phyloP scores from a whole-genome alignment of 2,888 invertebrate species.

The Rhamnusium bicolor region DNA sequence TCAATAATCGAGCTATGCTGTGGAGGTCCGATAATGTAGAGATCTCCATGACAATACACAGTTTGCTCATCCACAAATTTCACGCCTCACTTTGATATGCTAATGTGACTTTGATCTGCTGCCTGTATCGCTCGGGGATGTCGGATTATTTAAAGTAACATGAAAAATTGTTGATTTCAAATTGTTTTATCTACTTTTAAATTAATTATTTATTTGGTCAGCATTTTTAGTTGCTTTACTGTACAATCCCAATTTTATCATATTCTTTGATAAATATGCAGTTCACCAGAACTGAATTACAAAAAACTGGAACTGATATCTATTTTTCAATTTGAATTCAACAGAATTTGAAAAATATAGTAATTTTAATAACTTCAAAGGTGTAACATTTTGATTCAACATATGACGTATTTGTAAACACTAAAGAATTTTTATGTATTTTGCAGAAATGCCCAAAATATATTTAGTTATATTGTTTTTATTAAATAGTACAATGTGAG shows the following conservation, averaged over 20 bases:
- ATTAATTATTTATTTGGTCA: neutral
- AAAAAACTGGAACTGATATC: too few relatives aligned
- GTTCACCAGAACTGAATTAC: too few relatives aligned
- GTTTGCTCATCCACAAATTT: constrained; percentile 56
- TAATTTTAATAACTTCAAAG: too few relatives aligned
- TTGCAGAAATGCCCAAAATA: too few relatives aligned
- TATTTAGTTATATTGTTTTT: too few relatives aligned
- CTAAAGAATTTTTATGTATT: too few relatives aligned
- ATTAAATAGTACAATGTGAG: too few relatives aligned
- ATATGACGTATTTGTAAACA: too few relatives aligned
- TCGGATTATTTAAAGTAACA: constrained; percentile 25
- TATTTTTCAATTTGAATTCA: too few relatives aligned
- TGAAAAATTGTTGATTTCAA: constrained; percentile 12
- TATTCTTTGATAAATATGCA: too few relatives aligned
- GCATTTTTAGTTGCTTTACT: neutral
- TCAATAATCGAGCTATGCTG: constrained; percentile 26
- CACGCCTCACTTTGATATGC: constrained; percentile 66
- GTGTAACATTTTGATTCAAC: too few relatives aligned
- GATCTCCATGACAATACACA: constrained; percentile 67
- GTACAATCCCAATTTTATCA: neutral
- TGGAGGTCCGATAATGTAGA: constrained; percentile 59
- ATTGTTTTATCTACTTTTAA: neutral
- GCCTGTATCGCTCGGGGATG: constrained; percentile 18
- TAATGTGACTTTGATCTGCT: constrained; percentile 62
- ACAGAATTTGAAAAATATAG: too few relatives aligned